Percentiles rank a stretch among this genome's conserved stretches.
phyloP scores from a whole-genome alignment of 2,113 vertebrate genomes.

The Indicator indicator region DNA sequence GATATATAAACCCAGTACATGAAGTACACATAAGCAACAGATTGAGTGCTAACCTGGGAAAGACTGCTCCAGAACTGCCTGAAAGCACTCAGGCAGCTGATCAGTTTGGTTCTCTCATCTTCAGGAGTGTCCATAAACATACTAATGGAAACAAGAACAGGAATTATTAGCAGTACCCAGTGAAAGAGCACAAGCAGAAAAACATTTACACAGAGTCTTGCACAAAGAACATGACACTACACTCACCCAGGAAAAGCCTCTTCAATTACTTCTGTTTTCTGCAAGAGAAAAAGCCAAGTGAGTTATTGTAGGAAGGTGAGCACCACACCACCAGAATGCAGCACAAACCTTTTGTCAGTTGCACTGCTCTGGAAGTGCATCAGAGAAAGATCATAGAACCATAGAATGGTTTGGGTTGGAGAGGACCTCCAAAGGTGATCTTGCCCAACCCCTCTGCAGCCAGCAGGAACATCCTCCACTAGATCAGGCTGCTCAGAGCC shows the following conservation, averaged over 20 bases:
- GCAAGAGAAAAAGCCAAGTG: neutral
- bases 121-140: slow-evolving; percentile 99
- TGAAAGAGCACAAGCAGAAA: neutral
- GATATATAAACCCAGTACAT: neutral
- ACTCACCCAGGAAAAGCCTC: slow-evolving; percentile 98
- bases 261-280: slow-evolving; percentile 98
- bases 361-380: neutral
- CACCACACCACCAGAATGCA: neutral
- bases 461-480: too few relatives aligned
- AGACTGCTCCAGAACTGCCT: slow-evolving; percentile 93
- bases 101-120: slow-evolving; percentile 94
- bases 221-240: neutral
- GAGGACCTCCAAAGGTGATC: too few relatives aligned
- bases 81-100: slow-evolving; percentile 94
- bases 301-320: neutral
- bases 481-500: too few relatives aligned
- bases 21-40: neutral
- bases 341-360: neutral
- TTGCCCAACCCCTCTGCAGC: too few relatives aligned
- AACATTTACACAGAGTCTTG: neutral
- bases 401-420: too few relatives aligned
- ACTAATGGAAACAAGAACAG: slow-evolving; percentile 70
- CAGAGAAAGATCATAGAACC: neutral
- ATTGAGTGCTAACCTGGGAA: slow-evolving; percentile 84
- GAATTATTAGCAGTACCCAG: neutral